Conservation (phyloP, 2,113 vertebrate species). For the Oceanodroma tethys region DNA sequence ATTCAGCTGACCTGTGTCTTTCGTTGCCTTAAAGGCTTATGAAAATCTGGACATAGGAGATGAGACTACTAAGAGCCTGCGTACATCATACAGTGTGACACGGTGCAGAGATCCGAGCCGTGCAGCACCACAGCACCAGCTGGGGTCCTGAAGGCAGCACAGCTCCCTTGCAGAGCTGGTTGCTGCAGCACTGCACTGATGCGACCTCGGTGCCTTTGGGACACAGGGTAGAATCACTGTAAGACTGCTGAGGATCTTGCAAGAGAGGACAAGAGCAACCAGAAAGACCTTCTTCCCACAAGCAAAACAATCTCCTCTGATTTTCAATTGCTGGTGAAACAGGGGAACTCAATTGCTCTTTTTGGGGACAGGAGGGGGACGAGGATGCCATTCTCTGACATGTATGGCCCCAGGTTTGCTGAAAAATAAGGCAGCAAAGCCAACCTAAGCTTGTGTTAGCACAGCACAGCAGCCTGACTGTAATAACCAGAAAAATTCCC, state of each 20-base stretch:
- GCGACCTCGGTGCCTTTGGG: background rate
- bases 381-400: background rate
- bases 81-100: fast-evolving
- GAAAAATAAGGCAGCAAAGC: background rate
- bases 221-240: background rate
- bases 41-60: background rate
- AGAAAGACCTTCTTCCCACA: background rate
- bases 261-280: background rate
- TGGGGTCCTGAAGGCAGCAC: background rate
- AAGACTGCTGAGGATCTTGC: background rate
- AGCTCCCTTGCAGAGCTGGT: background rate
- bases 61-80: background rate
- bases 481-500: background rate
- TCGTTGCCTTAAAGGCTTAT: background rate
- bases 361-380: background rate
- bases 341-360: background rate
- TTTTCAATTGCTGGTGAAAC: background rate
- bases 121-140: background rate
- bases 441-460: background rate
- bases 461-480: background rate
- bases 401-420: background rate
- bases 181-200: background rate
- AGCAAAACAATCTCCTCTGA: background rate
- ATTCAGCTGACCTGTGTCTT: background rate
- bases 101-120: background rate